Evolutionary conservation across 2,797 vertebrate genomes (phyloP).

Genomic region (Argentina silus): DNA sequence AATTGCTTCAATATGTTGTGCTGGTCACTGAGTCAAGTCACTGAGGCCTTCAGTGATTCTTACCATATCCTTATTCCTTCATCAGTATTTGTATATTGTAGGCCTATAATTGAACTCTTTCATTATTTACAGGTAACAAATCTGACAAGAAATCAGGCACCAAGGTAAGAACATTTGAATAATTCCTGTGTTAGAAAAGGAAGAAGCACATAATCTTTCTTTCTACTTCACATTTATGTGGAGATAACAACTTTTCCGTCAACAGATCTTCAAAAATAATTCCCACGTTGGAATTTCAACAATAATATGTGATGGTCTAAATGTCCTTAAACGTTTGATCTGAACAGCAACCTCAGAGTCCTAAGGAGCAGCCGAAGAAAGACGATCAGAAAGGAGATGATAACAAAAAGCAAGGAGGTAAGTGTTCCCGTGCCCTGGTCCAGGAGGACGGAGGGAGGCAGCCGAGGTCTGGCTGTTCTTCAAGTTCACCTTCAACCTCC

Average conservation of each 20-base stretch:
- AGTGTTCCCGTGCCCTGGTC: conserved; percentile 46
- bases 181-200: neutral
- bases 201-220: neutral
- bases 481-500: too few relatives aligned
- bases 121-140: conserved; percentile 77
- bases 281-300: neutral
- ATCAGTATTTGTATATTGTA: neutral
- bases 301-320: conserved; percentile 2
- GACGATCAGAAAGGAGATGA: conserved; percentile 85
- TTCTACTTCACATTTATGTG: neutral
- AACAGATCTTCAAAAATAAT: neutral
- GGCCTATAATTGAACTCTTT: conserved; percentile 7
- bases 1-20: too few relatives aligned
- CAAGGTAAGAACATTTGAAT: conserved; percentile 69
- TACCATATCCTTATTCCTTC: too few relatives aligned
- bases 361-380: conserved; percentile 85
- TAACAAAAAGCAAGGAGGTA: conserved; percentile 85
- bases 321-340: conserved; percentile 13
- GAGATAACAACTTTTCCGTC: conserved; percentile 2
- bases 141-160: conserved; percentile 84
- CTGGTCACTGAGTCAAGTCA: too few relatives aligned
- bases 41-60: too few relatives aligned
- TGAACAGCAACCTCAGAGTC: conserved; percentile 80
- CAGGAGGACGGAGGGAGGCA: conserved; percentile 10
- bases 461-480: too few relatives aligned